These are phyloP conservation scores for Chrysemys picta DNA, from an alignment of 2,113 vertebrate species.

Conservation along the genomic window DNA sequence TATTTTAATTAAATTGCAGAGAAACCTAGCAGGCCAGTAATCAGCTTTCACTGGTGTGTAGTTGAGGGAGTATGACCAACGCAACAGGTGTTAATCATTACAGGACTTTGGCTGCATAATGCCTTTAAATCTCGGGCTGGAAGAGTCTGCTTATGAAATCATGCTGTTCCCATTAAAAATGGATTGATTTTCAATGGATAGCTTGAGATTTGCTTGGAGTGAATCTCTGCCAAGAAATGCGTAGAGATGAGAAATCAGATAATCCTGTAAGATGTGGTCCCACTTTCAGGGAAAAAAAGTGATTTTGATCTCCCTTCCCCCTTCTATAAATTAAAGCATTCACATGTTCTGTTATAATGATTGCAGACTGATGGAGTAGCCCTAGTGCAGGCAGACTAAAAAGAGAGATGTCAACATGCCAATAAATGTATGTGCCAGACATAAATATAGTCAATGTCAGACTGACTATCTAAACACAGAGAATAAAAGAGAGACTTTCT, in stretches of 20 bases:
- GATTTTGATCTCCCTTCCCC: constrained; percentile 1
- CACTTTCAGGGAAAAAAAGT: not conserved
- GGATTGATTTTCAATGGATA: constrained; percentile 52
- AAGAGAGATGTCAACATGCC: constrained; percentile 50
- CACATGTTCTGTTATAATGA: constrained; percentile 12
- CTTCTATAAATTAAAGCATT: not conserved
- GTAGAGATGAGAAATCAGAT: not conserved
- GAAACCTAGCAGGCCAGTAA: not conserved
- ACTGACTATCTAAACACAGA: not conserved
- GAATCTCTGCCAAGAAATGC: not conserved
- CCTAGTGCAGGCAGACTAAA: constrained; percentile 39
- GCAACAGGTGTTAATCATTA: constrained; percentile 69
- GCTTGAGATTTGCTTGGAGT: constrained; percentile 44
- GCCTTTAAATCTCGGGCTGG: constrained; percentile 35
- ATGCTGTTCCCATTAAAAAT: constrained; percentile 67
- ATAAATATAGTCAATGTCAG: constrained; percentile 5
- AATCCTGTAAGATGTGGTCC: constrained; percentile 10
- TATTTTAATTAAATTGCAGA: constrained; percentile 9
- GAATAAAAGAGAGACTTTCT: constrained; percentile 27
- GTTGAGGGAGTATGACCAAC: constrained; percentile 18
- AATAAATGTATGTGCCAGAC: constrained; percentile 33
- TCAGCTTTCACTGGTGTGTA: not conserved
- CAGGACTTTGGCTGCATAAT: constrained; percentile 49
- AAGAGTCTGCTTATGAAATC: constrained; percentile 64
- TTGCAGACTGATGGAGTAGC: constrained; percentile 21